These are phyloP conservation scores for Listronotus bonariensis DNA, from an alignment of 1,140 invertebrate genomes.

Conservation along the genomic window DNA sequence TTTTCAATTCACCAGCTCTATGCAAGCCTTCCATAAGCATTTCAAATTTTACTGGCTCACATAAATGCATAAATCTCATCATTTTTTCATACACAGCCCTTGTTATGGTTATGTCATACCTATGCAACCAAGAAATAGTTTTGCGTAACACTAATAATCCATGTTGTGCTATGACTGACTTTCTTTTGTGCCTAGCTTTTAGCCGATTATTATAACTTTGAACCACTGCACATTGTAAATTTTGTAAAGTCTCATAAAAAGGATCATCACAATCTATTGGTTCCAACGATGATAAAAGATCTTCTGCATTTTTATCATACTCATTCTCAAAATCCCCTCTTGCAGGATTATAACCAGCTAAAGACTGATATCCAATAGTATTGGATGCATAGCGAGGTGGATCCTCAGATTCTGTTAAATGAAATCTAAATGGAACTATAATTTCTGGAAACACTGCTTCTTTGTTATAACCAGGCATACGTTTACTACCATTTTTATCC, in stretches of 20 bases:
- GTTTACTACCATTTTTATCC: constrained; percentile 62
- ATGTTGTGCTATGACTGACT: constrained; percentile 75
- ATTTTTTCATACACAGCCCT: constrained; percentile 67
- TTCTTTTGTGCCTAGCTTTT: constrained; percentile 71
- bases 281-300: constrained; percentile 69
- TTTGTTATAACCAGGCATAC: constrained; percentile 61
- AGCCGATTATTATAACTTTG: constrained; percentile 73
- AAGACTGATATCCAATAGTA: constrained; percentile 59
- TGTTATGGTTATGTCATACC: constrained; percentile 69
- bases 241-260: constrained; percentile 61
- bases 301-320: constrained; percentile 82
- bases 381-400: constrained; percentile 72
- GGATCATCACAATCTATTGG: constrained; percentile 60
- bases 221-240: constrained; percentile 71
- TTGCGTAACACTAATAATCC: constrained; percentile 77
- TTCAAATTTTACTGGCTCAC: constrained; percentile 75
- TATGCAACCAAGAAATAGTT: constrained; percentile 64
- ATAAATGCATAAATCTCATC: constrained; percentile 73
- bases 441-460: constrained; percentile 60
- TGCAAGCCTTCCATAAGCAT: constrained; percentile 76
- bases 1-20: constrained; percentile 70
- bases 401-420: constrained; percentile 67
- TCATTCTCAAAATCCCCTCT: constrained; percentile 87
- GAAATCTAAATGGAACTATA: constrained; percentile 67
- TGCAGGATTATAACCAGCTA: constrained; percentile 84